These are phyloP conservation scores for Cerceris ruficornis DNA, from an alignment of 2,888 invertebrate species.

Conservation along the genomic window DNA sequence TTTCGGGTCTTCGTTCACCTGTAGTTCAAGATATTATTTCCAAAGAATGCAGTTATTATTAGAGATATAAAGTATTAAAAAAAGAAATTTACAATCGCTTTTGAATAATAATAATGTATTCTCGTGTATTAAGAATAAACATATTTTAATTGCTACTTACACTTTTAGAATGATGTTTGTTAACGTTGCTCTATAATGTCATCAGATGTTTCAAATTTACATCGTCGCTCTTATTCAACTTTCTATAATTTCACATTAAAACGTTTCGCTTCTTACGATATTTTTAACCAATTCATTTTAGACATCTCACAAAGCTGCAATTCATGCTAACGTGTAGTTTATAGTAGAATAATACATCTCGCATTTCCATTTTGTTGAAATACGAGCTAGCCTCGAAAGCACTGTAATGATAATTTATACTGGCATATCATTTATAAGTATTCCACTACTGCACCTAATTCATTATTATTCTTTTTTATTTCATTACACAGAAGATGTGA, in stretches of 20 bases:
- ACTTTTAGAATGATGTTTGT: constrained; percentile 16
- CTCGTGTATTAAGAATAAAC: constrained; percentile 34
- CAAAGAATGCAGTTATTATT: constrained; percentile 25
- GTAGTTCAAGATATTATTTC: constrained; percentile 12
- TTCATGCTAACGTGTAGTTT: too few relatives aligned
- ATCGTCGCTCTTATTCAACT: constrained; percentile 23
- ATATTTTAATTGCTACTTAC: constrained; percentile 14
- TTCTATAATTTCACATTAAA: constrained; percentile 12
- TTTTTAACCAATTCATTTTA: too few relatives aligned
- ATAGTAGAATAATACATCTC: too few relatives aligned
- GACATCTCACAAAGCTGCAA: too few relatives aligned
- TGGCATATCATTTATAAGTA: constrained; percentile 25
- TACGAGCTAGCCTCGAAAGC: neutral
- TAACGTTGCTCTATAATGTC: constrained; percentile 1
- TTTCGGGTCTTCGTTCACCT: too few relatives aligned
- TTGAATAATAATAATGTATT: constrained; percentile 24
- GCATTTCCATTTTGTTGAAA: too few relatives aligned
- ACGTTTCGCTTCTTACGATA: too few relatives aligned
- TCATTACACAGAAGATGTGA: constrained; percentile 72
- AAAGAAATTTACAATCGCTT: constrained; percentile 4
- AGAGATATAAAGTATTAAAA: constrained; percentile 15
- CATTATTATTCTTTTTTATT: constrained; percentile 67
- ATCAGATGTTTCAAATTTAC: neutral
- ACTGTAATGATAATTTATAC: constrained; percentile 20
- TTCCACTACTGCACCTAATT: constrained; percentile 57